Evolutionary conservation across 1,140 invertebrate species (phyloP), one percentile per base, ranked within the genome.

Genomic region (Drosophila willistoni): DNA sequence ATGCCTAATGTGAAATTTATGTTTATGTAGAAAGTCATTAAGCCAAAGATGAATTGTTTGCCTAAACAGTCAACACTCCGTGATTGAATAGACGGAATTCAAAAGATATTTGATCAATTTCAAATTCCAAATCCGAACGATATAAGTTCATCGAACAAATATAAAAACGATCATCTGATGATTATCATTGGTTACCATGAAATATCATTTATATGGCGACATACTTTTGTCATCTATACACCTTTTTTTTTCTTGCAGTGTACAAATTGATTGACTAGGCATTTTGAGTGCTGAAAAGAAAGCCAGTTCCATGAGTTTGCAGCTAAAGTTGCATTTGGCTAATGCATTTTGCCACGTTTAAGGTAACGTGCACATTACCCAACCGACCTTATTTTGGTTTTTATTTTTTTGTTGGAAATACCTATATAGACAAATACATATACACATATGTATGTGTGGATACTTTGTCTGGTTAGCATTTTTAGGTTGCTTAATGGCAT

Each of bases 1-100:
- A 22, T 77, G 77, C 51, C 84, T 87, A 87, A 87, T 89, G 84
- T 83, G 77, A 87, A 87, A 87, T 77, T 87, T 89, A 77, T 87
- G 83, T 87, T 89, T 73, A 64, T 73, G 68, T 87, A 87, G 83
- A 87, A 87, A 87, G 83, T 89, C 73, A 72, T 73, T 33, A 42
- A 29, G 44, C 34, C 63, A n/a, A 42, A 65, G 44, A 51, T 51
- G 44, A 22, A 51, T 51, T 51, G 44, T 9, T 51, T 51, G 19
- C 7, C 10, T 3, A 51, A 22, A 22, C 44, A 47, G 14, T 47
- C 7, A 47, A 47, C 14, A 36, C 29, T 29, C 29, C 7, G 29
- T 29, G 29, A 29, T 19, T 17, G 9, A n/a, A 47, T 7, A 47
- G 6, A 13, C 41, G 10, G 10, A 42, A n/a, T 42, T 13, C 13